phyloP scores from a whole-genome alignment of 2,888 invertebrate species.

The Sinohyriopsis cumingii region DNA sequence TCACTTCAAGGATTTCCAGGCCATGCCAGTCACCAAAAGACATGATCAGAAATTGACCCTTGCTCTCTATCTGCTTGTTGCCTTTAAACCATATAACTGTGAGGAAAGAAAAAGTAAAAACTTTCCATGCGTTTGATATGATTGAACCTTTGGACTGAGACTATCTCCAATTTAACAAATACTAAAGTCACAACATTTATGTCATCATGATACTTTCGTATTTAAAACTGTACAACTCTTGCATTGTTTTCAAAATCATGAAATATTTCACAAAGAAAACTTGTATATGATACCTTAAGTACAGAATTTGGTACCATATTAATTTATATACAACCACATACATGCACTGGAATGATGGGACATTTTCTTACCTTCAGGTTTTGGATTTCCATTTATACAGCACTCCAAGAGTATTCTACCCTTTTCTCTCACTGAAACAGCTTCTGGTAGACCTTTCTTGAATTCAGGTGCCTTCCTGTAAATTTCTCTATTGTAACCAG shows the following conservation, averaged over 20 bases:
- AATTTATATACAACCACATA: too few relatives aligned
- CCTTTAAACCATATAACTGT: slow-evolving; percentile 34
- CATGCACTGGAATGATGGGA: background rate
- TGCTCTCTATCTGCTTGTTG: slow-evolving; percentile 17
- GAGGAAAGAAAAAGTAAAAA: background rate
- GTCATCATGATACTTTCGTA: too few relatives aligned
- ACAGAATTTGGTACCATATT: too few relatives aligned
- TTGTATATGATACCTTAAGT: too few relatives aligned
- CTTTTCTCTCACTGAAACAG: slow-evolving; percentile 31
- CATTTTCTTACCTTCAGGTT: slow-evolving; percentile 33
- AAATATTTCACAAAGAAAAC: too few relatives aligned
- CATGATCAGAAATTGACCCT: slow-evolving; percentile 17
- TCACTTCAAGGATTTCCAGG: slow-evolving; percentile 21
- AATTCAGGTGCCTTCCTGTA: slow-evolving; percentile 28
- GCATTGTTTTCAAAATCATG: too few relatives aligned
- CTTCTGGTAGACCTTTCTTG: slow-evolving; percentile 26
- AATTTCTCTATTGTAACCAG: slow-evolving; percentile 19
- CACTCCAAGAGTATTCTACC: slow-evolving; percentile 36
- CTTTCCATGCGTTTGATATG: too few relatives aligned
- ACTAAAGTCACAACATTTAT: too few relatives aligned
- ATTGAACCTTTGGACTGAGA: too few relatives aligned
- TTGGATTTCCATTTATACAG: slow-evolving; percentile 36
- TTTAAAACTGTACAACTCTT: too few relatives aligned
- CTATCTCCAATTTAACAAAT: too few relatives aligned
- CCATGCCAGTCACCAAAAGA: slow-evolving; percentile 34